Evolutionary conservation across 2,888 invertebrate species (phyloP).

Genomic region (Busseola fusca): DNA sequence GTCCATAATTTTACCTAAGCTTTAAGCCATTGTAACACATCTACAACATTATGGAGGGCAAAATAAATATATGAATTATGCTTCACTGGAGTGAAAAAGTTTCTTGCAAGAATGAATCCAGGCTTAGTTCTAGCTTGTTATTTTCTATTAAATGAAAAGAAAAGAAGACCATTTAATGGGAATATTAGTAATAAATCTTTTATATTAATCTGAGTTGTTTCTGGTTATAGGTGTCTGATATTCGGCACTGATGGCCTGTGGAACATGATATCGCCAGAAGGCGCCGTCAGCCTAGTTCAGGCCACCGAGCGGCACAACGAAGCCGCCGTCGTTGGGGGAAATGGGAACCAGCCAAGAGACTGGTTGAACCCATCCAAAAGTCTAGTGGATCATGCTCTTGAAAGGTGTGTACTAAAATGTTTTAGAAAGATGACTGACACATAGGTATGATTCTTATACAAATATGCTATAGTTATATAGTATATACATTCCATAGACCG

Average conservation of each 20-base stretch:
- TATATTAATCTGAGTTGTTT: not conserved
- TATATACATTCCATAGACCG: too few species aligned
- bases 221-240: constrained; percentile 93
- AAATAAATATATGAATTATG: not conserved
- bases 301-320: constrained; percentile 95
- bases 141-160: not conserved
- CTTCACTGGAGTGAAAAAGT: not conserved
- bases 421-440: not conserved
- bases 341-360: constrained; percentile 81
- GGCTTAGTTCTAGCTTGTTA: not conserved
- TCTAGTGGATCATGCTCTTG: constrained; percentile 93
- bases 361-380: constrained; percentile 98
- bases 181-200: not conserved
- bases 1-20: too few species aligned
- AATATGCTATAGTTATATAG: not conserved
- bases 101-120: not conserved
- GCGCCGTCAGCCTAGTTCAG: constrained; percentile 95
- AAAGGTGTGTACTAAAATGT: constrained; percentile 79
- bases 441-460: not conserved
- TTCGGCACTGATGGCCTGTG: constrained; percentile 99
- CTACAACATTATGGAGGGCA: too few species aligned
- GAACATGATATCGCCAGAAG: constrained; percentile 97
- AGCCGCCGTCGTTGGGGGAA: constrained; percentile 87
- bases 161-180: not conserved
- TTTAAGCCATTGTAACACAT: too few species aligned